Evolutionary conservation across 2,113 vertebrate species (phyloP).

Genomic region (Pituophis catenifer): DNA sequence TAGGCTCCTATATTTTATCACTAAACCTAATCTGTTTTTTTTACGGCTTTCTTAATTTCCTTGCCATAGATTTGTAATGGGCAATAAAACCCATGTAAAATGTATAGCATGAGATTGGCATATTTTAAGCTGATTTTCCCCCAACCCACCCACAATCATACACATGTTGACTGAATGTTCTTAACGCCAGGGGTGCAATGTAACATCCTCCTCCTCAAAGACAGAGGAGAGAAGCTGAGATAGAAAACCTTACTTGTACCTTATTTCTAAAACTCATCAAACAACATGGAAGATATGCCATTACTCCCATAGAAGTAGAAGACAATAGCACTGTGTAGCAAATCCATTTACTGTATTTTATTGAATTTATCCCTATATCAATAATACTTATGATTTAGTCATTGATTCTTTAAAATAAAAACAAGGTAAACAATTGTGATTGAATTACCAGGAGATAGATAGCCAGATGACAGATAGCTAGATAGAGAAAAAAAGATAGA

Average conservation of each 20-base stretch:
- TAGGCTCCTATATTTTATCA: not conserved
- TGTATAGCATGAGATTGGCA: fast-evolving
- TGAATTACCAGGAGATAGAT: not conserved
- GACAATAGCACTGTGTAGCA: not conserved
- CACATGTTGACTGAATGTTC: not conserved
- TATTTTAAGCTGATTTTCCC: not conserved
- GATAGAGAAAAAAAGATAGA: not conserved
- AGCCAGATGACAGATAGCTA: too few relatives aligned
- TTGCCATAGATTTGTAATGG: not conserved
- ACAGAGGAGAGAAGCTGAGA: not conserved
- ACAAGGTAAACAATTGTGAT: not conserved
- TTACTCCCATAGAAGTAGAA: not conserved
- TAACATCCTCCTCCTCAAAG: not conserved
- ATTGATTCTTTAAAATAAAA: not conserved
- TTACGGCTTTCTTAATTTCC: not conserved
- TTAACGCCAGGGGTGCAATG: not conserved
- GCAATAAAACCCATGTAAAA: not conserved
- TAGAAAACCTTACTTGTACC: not conserved
- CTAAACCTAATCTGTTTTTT: not conserved
- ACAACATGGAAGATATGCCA: not conserved
- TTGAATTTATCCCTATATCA: not conserved
- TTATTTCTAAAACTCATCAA: not conserved
- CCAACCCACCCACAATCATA: not conserved
- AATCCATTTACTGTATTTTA: not conserved
- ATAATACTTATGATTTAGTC: not conserved